A percentile compares a stretch with the other conserved stretches of the same genome.
These are phyloP conservation scores for Sturnus vulgaris DNA, from an alignment of 2,113 vertebrate species.

Conservation along the genomic window DNA sequence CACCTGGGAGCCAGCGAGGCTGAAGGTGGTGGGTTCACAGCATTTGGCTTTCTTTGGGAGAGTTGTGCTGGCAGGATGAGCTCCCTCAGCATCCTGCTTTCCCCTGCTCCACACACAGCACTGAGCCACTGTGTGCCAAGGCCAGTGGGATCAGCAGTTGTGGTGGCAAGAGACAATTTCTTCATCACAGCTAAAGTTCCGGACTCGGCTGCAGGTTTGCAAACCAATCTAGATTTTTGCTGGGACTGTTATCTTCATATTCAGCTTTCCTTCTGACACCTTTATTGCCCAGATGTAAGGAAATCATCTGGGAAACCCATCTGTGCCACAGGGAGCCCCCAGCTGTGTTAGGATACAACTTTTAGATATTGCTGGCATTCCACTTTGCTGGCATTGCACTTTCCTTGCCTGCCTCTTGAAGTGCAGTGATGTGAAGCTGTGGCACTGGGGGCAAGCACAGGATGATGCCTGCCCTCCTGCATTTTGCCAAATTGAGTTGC, in stretches of 20 bases:
- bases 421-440: background rate
- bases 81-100: background rate
- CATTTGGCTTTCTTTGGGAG: background rate
- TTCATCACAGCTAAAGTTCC: background rate
- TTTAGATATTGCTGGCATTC: background rate
- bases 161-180: background rate
- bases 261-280: background rate
- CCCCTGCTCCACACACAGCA: background rate
- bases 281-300: background rate
- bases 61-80: background rate
- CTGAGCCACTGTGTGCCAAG: background rate
- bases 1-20: background rate
- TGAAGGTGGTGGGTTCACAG: background rate
- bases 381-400: background rate
- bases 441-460: background rate
- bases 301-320: background rate
- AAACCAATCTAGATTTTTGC: background rate
- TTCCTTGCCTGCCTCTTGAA: background rate
- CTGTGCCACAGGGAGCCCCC: background rate
- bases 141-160: background rate
- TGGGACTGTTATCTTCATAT: background rate
- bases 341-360: background rate
- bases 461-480: rapidly evolving
- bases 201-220: background rate
- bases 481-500: background rate